phyloP scores from a whole-genome alignment of 1,140 invertebrate species.

The Papilio machaon region DNA sequence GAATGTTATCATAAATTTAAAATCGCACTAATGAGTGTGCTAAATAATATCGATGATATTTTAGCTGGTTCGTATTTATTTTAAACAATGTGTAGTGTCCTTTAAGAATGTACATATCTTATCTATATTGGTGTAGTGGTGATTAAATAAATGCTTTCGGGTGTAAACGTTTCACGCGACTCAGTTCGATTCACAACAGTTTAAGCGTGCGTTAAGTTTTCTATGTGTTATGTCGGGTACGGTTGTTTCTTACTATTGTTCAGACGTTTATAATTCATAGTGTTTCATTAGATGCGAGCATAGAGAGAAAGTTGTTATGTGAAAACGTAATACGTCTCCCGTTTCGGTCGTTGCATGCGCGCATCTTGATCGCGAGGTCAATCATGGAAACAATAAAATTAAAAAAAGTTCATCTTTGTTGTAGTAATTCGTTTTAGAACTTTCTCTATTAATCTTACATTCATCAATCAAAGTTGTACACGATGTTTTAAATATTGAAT shows the following conservation, averaged over 20 bases:
- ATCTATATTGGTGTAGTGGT: constrained; percentile 54
- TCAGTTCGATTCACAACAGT: constrained; percentile 49
- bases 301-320: constrained; percentile 28
- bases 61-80: constrained; percentile 63
- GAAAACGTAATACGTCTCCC: constrained; percentile 25
- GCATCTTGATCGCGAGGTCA: constrained; percentile 38
- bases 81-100: constrained; percentile 34
- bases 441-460: constrained; percentile 15
- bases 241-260: constrained; percentile 40
- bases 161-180: constrained; percentile 51
- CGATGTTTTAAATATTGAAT: background rate
- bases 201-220: constrained; percentile 52
- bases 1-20: constrained; percentile 30
- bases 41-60: constrained; percentile 56
- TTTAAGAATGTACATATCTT: constrained; percentile 59
- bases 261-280: constrained; percentile 33
- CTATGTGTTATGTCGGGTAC: constrained; percentile 42
- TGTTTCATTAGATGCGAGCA: constrained; percentile 38
- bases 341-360: constrained; percentile 35
- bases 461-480: background rate
- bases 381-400: constrained; percentile 29
- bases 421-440: constrained; percentile 11
- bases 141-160: constrained; percentile 48
- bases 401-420: constrained; percentile 15
- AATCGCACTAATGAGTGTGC: constrained; percentile 26